phyloP scores from a whole-genome alignment of 2,888 invertebrate species.

The Clivina fossor region DNA sequence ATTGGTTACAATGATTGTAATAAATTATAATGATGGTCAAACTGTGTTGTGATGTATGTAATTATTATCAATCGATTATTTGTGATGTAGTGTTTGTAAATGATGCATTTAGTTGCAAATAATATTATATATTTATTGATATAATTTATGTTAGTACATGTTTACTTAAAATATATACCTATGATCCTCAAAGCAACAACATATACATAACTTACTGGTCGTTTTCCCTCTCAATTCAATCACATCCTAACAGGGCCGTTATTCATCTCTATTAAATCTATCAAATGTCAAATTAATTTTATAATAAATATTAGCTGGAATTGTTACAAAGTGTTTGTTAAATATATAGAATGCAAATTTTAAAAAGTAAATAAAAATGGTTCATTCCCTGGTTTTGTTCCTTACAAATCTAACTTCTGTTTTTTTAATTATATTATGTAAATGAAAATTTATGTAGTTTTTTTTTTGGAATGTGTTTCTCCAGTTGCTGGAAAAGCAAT shows the following conservation, averaged over 20 bases:
- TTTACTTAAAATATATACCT: slow-evolving; percentile 29
- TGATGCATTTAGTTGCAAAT: slow-evolving; percentile 27
- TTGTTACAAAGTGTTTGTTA: too few species aligned
- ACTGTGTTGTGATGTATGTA: slow-evolving; percentile 25
- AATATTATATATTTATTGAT: slow-evolving; percentile 34
- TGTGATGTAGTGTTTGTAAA: slow-evolving; percentile 32
- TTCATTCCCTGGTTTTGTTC: not conserved
- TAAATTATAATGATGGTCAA: slow-evolving; percentile 14
- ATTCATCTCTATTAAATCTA: too few species aligned
- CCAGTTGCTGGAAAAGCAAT: not conserved
- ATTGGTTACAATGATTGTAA: too few species aligned
- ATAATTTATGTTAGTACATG: slow-evolving; percentile 20
- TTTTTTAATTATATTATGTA: not conserved
- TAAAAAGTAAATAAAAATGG: too few species aligned
- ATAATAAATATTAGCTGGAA: too few species aligned
- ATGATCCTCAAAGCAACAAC: slow-evolving; percentile 20
- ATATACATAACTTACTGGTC: too few species aligned
- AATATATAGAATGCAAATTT: too few species aligned
- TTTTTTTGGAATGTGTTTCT: not conserved
- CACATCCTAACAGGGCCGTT: too few species aligned
- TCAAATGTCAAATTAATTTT: too few species aligned
- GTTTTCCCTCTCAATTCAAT: too few species aligned
- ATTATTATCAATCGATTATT: slow-evolving; percentile 24
- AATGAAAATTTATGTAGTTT: not conserved
- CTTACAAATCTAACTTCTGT: not conserved